Conservation (phyloP, 2,113 vertebrate species). For the Noctilio leporinus region DNA sequence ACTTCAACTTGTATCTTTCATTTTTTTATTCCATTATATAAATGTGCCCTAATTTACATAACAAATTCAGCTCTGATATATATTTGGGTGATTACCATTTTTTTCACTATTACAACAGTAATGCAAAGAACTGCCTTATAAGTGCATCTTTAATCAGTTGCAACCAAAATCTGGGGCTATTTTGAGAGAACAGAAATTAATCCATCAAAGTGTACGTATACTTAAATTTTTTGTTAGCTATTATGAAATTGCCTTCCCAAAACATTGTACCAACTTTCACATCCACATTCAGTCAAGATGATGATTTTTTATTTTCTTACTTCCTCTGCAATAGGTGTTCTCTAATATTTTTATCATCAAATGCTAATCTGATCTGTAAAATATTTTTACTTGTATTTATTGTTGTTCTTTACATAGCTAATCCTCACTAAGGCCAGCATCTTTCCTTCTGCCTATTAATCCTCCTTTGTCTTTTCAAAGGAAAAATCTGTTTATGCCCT, state of each 20-base stretch:
- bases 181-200: not conserved
- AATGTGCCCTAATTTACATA: not conserved
- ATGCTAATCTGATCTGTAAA: not conserved
- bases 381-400: not conserved
- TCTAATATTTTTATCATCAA: not conserved
- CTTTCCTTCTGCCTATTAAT: not conserved
- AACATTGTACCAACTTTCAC: not conserved
- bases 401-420: not conserved
- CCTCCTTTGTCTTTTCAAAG: not conserved
- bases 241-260: not conserved
- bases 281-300: not conserved
- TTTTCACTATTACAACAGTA: not conserved
- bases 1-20: not conserved
- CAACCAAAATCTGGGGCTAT: not conserved
- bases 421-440: not conserved
- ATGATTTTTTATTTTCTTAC: not conserved
- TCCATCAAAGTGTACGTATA: not conserved
- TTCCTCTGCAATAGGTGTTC: not conserved
- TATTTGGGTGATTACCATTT: not conserved
- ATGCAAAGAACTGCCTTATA: not conserved
- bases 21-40: not conserved
- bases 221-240: not conserved
- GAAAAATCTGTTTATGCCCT: not conserved
- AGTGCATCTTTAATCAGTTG: not conserved
- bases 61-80: not conserved